Evolutionary conservation across 2,888 invertebrate species (phyloP).

Genomic region (Tiliacea aurago): DNA sequence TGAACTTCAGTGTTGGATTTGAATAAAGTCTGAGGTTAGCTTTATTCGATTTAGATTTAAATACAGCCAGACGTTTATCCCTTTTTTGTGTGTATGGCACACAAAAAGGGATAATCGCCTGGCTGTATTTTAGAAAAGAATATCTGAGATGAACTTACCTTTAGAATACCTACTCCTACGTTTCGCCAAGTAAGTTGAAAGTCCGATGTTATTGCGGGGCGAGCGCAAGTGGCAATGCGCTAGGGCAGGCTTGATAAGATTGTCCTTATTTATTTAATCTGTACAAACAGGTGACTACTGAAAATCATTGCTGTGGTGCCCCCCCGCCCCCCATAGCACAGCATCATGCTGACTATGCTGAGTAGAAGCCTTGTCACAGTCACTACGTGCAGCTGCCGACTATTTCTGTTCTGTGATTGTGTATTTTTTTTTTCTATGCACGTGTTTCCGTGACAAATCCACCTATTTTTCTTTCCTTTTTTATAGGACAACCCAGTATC

Average conservation of each 20-base stretch:
- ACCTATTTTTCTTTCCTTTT: not conserved
- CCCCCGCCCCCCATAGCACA: not conserved
- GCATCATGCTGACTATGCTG: not conserved
- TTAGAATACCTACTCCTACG: too few species aligned
- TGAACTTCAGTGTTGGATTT: not conserved
- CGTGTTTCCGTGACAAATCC: not conserved
- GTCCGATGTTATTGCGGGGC: not conserved
- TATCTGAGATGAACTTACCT: not conserved
- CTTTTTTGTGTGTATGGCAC: too few species aligned
- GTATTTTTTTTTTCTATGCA: not conserved
- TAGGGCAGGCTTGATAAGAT: not conserved
- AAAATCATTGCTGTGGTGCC: not conserved
- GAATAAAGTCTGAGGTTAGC: not conserved
- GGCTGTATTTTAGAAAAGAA: not conserved
- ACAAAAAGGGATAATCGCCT: not conserved
- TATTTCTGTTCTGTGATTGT: not conserved
- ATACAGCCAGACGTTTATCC: too few species aligned
- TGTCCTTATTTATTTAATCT: not conserved
- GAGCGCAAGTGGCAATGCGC: not conserved
- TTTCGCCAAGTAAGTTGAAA: not conserved
- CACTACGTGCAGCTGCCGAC: too few species aligned
- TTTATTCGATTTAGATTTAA: not conserved
- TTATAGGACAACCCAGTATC: not conserved
- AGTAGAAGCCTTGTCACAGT: not conserved
- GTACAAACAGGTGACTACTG: not conserved